A percentile compares a stretch with the other conserved stretches of the same genome.
Evolutionary conservation across 2,797 vertebrate species (phyloP).

Genomic region (Epinephelus malabaricus): DNA sequence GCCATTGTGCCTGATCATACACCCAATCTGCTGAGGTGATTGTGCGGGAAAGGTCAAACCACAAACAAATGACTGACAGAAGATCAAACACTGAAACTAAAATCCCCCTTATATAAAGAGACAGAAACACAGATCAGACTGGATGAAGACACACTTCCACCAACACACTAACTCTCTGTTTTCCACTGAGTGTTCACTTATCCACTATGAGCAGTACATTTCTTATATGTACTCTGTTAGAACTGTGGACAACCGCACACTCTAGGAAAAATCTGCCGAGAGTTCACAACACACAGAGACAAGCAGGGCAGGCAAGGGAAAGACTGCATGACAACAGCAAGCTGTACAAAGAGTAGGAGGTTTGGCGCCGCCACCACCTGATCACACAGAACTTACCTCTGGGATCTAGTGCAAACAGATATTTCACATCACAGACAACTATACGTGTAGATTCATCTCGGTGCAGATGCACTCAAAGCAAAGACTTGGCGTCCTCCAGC

Average conservation of each 20-base stretch:
- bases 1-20: constrained; percentile 31
- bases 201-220: constrained; percentile 13
- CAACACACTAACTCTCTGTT: constrained; percentile 28
- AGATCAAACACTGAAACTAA: constrained; percentile 32
- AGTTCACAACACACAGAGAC: constrained; percentile 41
- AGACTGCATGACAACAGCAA: constrained; percentile 45
- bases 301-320: constrained; percentile 50
- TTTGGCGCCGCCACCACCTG: constrained; percentile 21
- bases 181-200: constrained; percentile 41
- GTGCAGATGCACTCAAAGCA: constrained; percentile 13
- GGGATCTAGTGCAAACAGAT: constrained; percentile 18
- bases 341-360: constrained; percentile 38
- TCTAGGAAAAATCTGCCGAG: constrained; percentile 40
- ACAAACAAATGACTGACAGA: constrained; percentile 36
- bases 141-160: constrained; percentile 22
- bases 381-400: constrained; percentile 66
- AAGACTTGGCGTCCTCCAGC: not conserved
- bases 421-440: constrained; percentile 26
- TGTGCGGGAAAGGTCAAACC: constrained; percentile 29
- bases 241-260: constrained; percentile 48
- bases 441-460: not conserved
- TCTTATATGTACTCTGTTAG: not conserved
- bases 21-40: constrained; percentile 26
- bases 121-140: constrained; percentile 45
- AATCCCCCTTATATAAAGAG: not conserved